Conservation (phyloP, 2,797 vertebrate genomes). For the Euphonia xanthogaster region DNA sequence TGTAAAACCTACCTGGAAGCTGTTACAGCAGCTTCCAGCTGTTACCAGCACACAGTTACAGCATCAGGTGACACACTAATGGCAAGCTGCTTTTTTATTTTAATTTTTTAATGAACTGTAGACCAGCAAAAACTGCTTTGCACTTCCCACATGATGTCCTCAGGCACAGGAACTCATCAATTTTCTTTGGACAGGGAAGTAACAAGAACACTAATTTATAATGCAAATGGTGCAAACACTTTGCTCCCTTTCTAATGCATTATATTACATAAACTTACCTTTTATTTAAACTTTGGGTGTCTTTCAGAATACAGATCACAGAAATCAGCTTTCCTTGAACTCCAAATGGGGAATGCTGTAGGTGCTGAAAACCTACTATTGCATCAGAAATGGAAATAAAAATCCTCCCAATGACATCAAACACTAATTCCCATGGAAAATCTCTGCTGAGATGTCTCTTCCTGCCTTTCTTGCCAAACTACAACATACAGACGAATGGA, state of each 20-base stretch:
- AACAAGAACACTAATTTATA: background rate
- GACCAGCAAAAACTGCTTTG: background rate
- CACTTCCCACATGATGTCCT: background rate
- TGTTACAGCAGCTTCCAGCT: no score
- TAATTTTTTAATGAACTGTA: background rate
- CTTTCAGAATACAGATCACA: background rate
- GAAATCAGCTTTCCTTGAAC: background rate
- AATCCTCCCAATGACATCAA: background rate
- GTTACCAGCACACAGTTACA: no score
- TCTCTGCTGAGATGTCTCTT: background rate
- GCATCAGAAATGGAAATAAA: background rate
- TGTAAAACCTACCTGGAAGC: background rate
- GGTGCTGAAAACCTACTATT: background rate
- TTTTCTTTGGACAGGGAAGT: background rate
- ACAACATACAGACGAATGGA: background rate
- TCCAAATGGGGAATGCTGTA: background rate
- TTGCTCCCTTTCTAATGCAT: background rate
- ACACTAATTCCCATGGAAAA: background rate
- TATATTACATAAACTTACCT: background rate
- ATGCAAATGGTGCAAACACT: background rate
- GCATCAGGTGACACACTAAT: background rate
- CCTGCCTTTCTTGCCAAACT: background rate
- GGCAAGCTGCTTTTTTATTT: background rate
- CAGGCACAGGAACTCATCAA: background rate
- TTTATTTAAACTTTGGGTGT: background rate